These are phyloP conservation scores for Oryctes rhinoceros DNA, from an alignment of 1,140 invertebrate genomes.

Conservation along the genomic window DNA sequence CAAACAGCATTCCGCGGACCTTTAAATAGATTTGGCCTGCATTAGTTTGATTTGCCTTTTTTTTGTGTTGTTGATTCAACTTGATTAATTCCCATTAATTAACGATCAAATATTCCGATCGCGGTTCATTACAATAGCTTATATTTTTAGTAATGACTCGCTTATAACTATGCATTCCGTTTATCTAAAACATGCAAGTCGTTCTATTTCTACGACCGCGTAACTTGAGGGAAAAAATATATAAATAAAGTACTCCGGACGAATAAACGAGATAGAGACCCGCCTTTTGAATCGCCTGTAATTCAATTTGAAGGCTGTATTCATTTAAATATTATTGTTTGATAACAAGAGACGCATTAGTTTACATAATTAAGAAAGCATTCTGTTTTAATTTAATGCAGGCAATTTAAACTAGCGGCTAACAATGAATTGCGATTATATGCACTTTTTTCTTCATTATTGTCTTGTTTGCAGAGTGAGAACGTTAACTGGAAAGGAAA, in stretches of 20 bases:
- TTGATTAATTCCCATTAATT: neutral
- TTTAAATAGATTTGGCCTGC: neutral
- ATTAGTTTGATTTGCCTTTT: neutral
- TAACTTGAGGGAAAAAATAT: neutral
- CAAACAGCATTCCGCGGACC: too few species aligned
- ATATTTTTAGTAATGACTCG: constrained; percentile 11
- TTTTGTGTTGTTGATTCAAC: neutral
- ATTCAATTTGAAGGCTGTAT: constrained; percentile 38
- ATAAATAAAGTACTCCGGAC: neutral
- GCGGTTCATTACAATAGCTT: constrained; percentile 21
- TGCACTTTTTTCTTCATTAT: constrained; percentile 7
- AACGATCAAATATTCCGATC: neutral
- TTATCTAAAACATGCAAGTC: constrained; percentile 35
- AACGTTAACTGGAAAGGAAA: neutral
- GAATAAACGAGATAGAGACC: neutral
- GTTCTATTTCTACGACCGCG: neutral
- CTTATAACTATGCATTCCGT: constrained; percentile 27
- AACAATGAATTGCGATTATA: neutral
- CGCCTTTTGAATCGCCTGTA: constrained; percentile 15
- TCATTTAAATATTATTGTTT: constrained; percentile 37
- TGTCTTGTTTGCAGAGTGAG: constrained; percentile 9
- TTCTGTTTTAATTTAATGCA: constrained; percentile 21
- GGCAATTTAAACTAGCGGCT: neutral
- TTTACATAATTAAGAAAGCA: constrained; percentile 19
- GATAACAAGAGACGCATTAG: constrained; percentile 16